Conservation (phyloP, 2,113 vertebrate species). For the Periophthalmus modestus region DNA sequence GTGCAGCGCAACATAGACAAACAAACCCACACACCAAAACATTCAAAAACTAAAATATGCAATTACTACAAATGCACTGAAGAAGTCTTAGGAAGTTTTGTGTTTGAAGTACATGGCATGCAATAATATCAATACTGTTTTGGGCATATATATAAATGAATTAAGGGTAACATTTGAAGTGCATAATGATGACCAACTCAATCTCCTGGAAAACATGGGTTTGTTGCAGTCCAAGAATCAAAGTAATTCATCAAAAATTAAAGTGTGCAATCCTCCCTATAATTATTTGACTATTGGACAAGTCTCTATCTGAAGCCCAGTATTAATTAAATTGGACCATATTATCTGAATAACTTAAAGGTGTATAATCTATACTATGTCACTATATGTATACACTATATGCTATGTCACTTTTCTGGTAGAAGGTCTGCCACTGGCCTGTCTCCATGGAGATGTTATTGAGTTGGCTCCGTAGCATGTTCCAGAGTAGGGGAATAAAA, state of each 20-base stretch:
- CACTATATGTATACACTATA: too few species aligned
- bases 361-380: too few species aligned
- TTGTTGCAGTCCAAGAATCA: not conserved
- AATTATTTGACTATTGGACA: too few species aligned
- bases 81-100: not conserved
- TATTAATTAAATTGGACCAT: too few species aligned
- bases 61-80: not conserved
- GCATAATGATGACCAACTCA: not conserved
- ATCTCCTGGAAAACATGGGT: not conserved
- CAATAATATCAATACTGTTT: not conserved
- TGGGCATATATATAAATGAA: not conserved
- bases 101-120: not conserved
- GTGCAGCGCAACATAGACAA: not conserved
- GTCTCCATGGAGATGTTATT: too few species aligned
- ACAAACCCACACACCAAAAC: slow-evolving; percentile 1
- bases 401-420: too few species aligned
- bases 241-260: not conserved
- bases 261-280: not conserved
- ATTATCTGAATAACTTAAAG: too few species aligned
- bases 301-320: too few species aligned
- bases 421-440: too few species aligned
- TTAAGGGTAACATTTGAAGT: not conserved
- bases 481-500: too few species aligned
- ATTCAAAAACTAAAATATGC: not conserved
- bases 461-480: too few species aligned